These are phyloP conservation scores for Microtus oregoni DNA, from an alignment of 2,113 vertebrate genomes.

Conservation along the genomic window DNA sequence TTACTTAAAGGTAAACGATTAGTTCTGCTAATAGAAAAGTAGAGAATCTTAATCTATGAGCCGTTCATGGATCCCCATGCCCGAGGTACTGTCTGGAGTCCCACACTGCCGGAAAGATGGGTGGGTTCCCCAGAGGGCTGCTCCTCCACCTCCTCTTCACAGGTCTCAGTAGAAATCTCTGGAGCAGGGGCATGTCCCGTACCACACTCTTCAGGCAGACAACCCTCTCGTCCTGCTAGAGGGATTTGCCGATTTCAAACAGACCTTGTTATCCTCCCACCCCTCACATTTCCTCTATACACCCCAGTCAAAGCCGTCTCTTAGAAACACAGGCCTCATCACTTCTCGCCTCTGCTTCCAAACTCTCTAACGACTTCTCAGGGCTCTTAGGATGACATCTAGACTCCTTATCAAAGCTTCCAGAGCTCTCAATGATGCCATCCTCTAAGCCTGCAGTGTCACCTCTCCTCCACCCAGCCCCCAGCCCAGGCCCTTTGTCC, in stretches of 20 bases:
- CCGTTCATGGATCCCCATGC: conserved; percentile 45
- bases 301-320: conserved; percentile 33
- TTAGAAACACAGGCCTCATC: conserved; percentile 70
- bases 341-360: conserved; percentile 43
- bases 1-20: conserved; percentile 77
- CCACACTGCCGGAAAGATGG: background rate
- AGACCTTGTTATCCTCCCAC: conserved; percentile 55
- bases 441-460: background rate
- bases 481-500: background rate
- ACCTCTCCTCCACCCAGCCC: background rate
- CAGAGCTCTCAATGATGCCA: background rate
- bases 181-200: background rate
- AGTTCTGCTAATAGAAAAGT: conserved; percentile 70
- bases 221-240: conserved; percentile 54
- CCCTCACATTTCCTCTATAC: conserved; percentile 53
- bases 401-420: conserved; percentile 57
- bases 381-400: conserved; percentile 32
- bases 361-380: conserved; percentile 54
- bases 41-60: conserved; percentile 64
- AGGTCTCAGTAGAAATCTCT: background rate
- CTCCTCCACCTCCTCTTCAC: background rate
- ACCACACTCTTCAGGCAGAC: background rate
- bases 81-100: background rate
- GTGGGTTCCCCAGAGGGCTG: background rate
- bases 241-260: conserved; percentile 65